phyloP scores from a whole-genome alignment of 2,113 vertebrate species.

The Choloepus hoffmanni region DNA sequence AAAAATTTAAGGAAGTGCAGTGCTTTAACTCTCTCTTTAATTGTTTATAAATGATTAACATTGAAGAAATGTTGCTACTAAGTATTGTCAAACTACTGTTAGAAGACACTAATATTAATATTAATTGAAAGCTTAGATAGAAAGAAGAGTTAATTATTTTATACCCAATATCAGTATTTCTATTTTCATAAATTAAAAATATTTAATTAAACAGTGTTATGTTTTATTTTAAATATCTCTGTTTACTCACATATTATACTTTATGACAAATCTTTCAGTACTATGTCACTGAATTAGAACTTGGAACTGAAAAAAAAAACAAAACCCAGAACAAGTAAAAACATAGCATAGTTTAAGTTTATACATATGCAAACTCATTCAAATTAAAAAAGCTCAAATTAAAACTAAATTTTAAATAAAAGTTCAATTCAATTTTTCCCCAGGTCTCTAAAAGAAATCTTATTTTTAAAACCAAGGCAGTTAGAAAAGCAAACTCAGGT shows the following conservation, averaged over 20 bases:
- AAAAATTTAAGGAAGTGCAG: conserved; percentile 38
- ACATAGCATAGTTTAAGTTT: conserved; percentile 18
- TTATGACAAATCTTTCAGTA: conserved; percentile 80
- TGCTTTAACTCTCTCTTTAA: conserved; percentile 61
- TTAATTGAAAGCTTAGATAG: conserved; percentile 4
- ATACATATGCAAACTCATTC: conserved; percentile 36
- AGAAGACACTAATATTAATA: conserved; percentile 17
- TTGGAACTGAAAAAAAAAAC: conserved; percentile 81
- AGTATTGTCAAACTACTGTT: conserved; percentile 42
- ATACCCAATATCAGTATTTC: conserved; percentile 16
- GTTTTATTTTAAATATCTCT: conserved; percentile 62
- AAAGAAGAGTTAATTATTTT: conserved; percentile 63
- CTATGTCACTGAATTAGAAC: conserved; percentile 81
- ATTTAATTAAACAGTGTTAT: conserved; percentile 61
- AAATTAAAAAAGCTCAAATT: conserved; percentile 3
- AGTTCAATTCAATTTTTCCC: background rate
- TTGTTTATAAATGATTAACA: background rate
- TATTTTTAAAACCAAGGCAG: conserved; percentile 30
- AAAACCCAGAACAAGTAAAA: conserved; percentile 72
- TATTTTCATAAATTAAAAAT: conserved; percentile 58
- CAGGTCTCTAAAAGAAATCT: background rate
- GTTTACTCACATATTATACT: conserved; percentile 79
- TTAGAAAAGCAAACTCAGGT: background rate
- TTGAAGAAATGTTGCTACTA: background rate
- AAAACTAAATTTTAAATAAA: background rate